Base-by-base conservation (phyloP, 2,797 vertebrate species). In the Neomorphus geoffroyi region DNA sequence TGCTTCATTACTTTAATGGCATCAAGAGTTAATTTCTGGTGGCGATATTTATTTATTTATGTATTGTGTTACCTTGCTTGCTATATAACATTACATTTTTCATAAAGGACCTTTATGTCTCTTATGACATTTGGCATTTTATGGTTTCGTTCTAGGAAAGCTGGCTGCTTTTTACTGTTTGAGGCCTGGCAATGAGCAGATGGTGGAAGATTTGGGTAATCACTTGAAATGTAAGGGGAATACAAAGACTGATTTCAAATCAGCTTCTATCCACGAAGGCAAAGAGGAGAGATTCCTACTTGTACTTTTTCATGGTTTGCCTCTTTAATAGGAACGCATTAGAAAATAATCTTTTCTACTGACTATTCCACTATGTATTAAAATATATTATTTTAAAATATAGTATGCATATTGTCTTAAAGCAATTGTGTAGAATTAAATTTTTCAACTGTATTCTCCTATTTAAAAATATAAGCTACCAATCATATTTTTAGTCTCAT, bases 1-100 rank as follows among this genome's bases (percentile, higher is more conserved):
- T 93, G 93, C 92, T 57, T 96, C 78, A 95, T 96, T 96, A 94
- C 85, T 95, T 33, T 78, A 95, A 88, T 87, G 88, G 86, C 70
- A 88, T 91, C 93, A 97, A 92, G 74, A 96, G 61, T 95, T 96
- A 75, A 96, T 93, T 97, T 78, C 32, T 64, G 1, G 2, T 5
- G 17, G 56, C 57, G 13, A 30, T 69, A n/a, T 72, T 91, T 71
- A 67, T 79, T 43, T 86, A 62, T 74, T 57, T 84, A 58, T 80
- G 69, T 83, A 93, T 94, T 80, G 16, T 41, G 4, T 62, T 82
- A 30, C 35, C 82, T 64, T 43, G 1, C 37, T 91, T 93, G 50
- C 48, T 32, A 39, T 27, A 13, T 28, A 90, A 80, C 30, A 56
- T 17, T n/a, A 33, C 23, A 32, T 28, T 87, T 50, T 71, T 51